Evolutionary conservation across 1,140 invertebrate genomes (phyloP).

Genomic region (Ceratosolen fusciceps): DNA sequence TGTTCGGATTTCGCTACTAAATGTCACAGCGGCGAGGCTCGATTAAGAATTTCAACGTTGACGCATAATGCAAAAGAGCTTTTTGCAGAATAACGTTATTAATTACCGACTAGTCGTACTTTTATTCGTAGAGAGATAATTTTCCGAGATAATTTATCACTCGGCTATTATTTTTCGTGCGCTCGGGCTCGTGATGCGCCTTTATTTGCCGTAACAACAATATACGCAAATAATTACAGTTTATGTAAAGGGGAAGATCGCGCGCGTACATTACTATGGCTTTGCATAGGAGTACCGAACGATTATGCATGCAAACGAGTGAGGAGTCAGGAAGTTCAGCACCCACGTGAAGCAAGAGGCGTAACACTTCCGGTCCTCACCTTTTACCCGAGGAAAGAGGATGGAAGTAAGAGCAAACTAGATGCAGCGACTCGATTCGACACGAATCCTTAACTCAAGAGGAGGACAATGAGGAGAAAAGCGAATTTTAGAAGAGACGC

Average conservation of each 20-base stretch:
- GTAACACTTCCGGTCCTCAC: slow-evolving; percentile 32
- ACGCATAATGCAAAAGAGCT: too few relatives aligned
- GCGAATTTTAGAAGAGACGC: neutral
- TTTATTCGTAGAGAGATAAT: too few relatives aligned
- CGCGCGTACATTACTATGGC: neutral
- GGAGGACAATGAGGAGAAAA: neutral
- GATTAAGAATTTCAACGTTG: too few relatives aligned
- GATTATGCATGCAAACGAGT: slow-evolving; percentile 44
- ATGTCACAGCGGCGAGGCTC: too few relatives aligned
- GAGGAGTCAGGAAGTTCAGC: slow-evolving; percentile 36
- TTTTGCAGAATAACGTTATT: too few relatives aligned
- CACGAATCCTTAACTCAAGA: too few relatives aligned
- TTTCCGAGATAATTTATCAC: too few relatives aligned
- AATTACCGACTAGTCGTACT: too few relatives aligned
- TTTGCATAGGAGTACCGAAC: neutral
- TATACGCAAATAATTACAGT: neutral
- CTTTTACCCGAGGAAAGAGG: neutral
- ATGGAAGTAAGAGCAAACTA: neutral
- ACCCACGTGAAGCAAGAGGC: slow-evolving; percentile 35
- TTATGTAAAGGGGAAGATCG: slow-evolving; percentile 18
- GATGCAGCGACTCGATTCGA: slow-evolving; percentile 13
- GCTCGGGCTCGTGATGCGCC: too few relatives aligned
- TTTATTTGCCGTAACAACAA: too few relatives aligned
- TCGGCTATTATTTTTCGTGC: too few relatives aligned
- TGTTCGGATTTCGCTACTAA: too few relatives aligned